A percentile compares a stretch with the other conserved stretches of the same genome.
phyloP scores from a whole-genome alignment of 2,888 invertebrate genomes.

The Suillia variegata region DNA sequence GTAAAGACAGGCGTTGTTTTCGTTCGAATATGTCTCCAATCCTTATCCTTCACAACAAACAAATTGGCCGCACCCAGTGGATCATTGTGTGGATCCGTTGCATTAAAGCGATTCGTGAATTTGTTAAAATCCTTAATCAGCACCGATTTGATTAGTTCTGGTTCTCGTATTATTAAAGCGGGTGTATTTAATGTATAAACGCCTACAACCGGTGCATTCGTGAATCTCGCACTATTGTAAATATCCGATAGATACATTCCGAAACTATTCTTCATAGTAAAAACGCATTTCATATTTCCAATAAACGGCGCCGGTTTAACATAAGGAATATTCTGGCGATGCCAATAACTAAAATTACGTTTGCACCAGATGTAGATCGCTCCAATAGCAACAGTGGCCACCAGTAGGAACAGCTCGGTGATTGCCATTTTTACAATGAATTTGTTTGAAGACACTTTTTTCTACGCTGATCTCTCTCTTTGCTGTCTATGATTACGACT shows the following conservation, averaged over 20 bases:
- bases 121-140: constrained; percentile 61
- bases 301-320: constrained; percentile 51
- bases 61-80: constrained; percentile 57
- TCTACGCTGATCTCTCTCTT: no score
- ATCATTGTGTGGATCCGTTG: constrained; percentile 50
- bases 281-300: constrained; percentile 55
- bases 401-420: background rate
- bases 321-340: constrained; percentile 47
- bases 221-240: constrained; percentile 34
- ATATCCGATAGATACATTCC: constrained; percentile 46
- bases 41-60: constrained; percentile 58
- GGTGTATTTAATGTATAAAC: constrained; percentile 59
- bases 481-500: no score
- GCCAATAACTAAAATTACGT: constrained; percentile 43
- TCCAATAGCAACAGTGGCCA: constrained; percentile 25
- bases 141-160: constrained; percentile 59
- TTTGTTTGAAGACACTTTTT: no score
- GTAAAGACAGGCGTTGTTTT: constrained; percentile 62
- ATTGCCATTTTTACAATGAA: constrained; percentile 8
- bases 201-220: constrained; percentile 46
- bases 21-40: constrained; percentile 58
- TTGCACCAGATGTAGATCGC: constrained; percentile 40
- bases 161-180: constrained; percentile 55
- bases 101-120: constrained; percentile 53
- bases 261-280: constrained; percentile 46